Conservation (phyloP, 37 sponge, comb jelly and placozoan species). For the Hexactinellida sp. region DNA sequence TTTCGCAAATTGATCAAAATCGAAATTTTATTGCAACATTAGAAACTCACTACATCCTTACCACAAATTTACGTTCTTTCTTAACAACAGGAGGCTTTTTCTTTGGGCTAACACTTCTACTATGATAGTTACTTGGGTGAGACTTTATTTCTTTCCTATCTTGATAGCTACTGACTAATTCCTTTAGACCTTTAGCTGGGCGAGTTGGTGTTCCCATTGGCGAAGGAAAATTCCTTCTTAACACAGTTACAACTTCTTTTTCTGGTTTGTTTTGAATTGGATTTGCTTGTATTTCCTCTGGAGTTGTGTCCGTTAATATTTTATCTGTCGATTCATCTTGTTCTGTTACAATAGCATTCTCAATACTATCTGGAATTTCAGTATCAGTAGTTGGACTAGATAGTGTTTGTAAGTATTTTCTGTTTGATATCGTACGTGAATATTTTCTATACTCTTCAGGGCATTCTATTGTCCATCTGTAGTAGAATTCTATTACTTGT, state of each 20-base stretch:
- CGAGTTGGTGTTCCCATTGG: background rate
- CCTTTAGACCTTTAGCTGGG: background rate
- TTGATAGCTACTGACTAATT: conserved; percentile 14
- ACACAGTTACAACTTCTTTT: background rate
- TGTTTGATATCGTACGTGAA: background rate
- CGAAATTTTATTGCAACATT: too few species aligned
- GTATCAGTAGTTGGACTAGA: background rate
- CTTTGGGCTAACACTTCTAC: background rate
- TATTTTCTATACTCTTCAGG: conserved; percentile 11
- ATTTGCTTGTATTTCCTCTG: background rate
- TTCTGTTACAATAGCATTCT: background rate
- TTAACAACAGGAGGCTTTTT: background rate
- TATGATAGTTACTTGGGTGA: background rate
- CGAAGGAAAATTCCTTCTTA: background rate
- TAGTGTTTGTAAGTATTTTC: background rate
- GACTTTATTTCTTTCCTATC: conserved; percentile 10
- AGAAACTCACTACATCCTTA: background rate
- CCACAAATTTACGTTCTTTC: background rate
- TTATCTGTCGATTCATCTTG: background rate
- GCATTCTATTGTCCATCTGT: conserved; percentile 12
- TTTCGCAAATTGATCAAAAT: too few species aligned
- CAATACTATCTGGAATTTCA: background rate
- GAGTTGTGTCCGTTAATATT: background rate
- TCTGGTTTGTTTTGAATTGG: background rate
- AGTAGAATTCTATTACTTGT: conserved; percentile 10